Evolutionary conservation across 2,113 vertebrate genomes (phyloP).

Genomic region (Mus pahari): DNA sequence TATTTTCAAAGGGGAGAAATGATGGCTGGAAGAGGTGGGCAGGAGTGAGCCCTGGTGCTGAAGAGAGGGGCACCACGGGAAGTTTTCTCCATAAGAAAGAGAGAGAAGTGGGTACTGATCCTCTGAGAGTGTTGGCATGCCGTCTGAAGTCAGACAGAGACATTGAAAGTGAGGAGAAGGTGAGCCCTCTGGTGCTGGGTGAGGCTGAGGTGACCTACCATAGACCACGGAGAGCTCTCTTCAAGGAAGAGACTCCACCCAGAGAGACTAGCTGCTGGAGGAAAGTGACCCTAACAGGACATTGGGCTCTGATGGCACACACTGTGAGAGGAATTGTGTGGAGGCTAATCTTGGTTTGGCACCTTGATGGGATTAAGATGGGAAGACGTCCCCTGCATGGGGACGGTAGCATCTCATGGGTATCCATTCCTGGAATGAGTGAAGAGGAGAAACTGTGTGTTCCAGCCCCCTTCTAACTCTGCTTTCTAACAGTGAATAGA

Average conservation of each 20-base stretch:
- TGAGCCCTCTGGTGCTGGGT: background rate
- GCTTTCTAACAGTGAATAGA: background rate
- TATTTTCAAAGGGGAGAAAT: background rate
- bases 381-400: background rate
- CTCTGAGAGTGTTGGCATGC: background rate
- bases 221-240: background rate
- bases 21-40: background rate
- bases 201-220: background rate
- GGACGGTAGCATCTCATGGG: background rate
- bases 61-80: fast-evolving
- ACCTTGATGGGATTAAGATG: background rate
- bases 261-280: background rate
- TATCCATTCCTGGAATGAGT: too few species aligned
- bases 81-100: background rate
- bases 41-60: background rate
- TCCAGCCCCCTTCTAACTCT: too few species aligned
- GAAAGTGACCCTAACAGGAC: background rate
- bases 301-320: background rate
- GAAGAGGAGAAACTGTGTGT: background rate
- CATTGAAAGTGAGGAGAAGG: too few species aligned
- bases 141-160: background rate
- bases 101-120: background rate
- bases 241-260: background rate
- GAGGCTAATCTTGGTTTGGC: background rate
- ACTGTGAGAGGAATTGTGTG: too few species aligned